Percentiles rank a stretch among this genome's conserved stretches.
These are phyloP conservation scores for Agrochola macilenta DNA, from an alignment of 2,888 invertebrate genomes.

Conservation along the genomic window DNA sequence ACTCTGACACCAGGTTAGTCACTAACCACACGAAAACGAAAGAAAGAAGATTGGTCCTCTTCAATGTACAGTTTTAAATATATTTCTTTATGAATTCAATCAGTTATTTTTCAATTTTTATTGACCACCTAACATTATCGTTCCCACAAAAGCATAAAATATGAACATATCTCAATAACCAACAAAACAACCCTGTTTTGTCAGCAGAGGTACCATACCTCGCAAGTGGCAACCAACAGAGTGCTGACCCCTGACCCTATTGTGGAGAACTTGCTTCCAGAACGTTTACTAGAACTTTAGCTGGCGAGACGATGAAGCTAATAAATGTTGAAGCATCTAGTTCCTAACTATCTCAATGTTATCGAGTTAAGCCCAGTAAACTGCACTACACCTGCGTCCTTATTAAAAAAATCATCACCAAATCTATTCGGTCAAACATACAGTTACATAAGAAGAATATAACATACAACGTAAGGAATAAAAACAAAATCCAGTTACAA, in stretches of 20 bases:
- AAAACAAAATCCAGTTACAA: no score
- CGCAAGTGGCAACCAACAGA: slow-evolving; percentile 6
- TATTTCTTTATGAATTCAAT: not conserved
- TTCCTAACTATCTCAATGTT: not conserved
- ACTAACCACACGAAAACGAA: no score
- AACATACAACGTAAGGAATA: no score
- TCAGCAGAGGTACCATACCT: not conserved
- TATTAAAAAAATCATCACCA: no score
- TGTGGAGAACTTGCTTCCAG: slow-evolving; percentile 11
- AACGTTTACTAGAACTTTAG: slow-evolving; percentile 28
- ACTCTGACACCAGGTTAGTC: no score
- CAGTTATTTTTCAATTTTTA: not conserved
- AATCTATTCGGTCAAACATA: no score
- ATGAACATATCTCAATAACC: not conserved
- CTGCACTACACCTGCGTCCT: no score
- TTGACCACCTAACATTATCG: no score
- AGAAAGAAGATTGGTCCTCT: not conserved
- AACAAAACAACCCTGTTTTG: not conserved
- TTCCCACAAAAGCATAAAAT: not conserved
- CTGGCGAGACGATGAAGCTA: slow-evolving; percentile 9
- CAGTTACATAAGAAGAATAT: no score
- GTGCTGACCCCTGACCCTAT: slow-evolving; percentile 8
- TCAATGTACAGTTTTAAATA: not conserved
- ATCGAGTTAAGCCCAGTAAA: not conserved
- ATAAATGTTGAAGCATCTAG: slow-evolving; percentile 27